These are phyloP conservation scores for Anas platyrhynchos DNA, from an alignment of 2,113 vertebrate species.

Conservation along the genomic window DNA sequence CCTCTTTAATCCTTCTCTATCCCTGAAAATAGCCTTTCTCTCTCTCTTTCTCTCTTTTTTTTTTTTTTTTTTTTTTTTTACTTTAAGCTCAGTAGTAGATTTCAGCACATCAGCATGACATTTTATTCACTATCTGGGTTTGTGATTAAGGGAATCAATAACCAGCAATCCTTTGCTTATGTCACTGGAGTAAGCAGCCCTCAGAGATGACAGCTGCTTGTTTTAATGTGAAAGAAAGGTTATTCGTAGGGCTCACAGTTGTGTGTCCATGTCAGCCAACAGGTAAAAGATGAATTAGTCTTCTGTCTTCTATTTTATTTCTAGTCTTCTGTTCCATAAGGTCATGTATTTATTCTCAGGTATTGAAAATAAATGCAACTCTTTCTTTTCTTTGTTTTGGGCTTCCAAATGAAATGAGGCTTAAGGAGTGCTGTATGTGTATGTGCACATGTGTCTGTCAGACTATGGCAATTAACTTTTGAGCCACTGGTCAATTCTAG, in stretches of 20 bases:
- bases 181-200: neutral
- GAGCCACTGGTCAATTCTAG: neutral
- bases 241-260: neutral
- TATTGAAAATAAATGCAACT: neutral
- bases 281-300: neutral
- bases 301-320: neutral
- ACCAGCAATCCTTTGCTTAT: neutral
- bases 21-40: neutral
- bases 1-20: neutral
- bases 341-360: neutral
- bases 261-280: neutral
- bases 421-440: neutral
- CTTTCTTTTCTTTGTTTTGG: neutral
- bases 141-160: neutral
- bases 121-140: neutral
- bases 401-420: neutral
- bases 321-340: neutral
- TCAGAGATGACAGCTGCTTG: neutral
- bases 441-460: neutral
- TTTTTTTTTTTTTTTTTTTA: neutral
- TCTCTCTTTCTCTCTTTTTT: neutral
- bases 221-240: neutral
- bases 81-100: neutral
- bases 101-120: neutral
- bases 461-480: neutral